Base-by-base conservation (phyloP, 2,888 invertebrate species). In the Pachycephus smyrnensis region DNA sequence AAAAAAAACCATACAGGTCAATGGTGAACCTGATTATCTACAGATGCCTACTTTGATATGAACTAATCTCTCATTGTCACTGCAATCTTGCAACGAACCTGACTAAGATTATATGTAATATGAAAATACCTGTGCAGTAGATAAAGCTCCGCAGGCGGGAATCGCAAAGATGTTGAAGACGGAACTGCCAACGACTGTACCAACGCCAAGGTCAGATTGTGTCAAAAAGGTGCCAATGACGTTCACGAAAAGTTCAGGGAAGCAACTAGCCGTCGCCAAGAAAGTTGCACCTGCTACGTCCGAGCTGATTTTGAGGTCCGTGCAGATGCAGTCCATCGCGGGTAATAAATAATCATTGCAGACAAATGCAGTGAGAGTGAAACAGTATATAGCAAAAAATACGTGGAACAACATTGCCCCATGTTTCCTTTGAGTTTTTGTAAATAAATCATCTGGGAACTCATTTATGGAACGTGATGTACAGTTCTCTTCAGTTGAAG, bases 281-380 rank as follows among this genome's bases (percentile, higher is more conserved):
- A 99, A 98, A 0, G 98, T 99, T 3, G 99, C 99, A 0, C 98
- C 99, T 0, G 98, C 98, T 23, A 99, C 97, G 92, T 99, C 98
- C 93, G 95, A 91, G 33, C 96, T 95, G 86, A 96, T 93, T 86
- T 95, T 94, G 71, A 96, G 91, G 91, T 96, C 95, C 82, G 96
- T 95, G 88, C 98, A 97, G 83, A 98, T 97, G 80, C 95, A 93
- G 91, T 98, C 97, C 15, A 98, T 95, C 15, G 97, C 95, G 0
- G 98, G 97, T 69, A 98, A 94, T 89, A 98, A 97, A 89, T 97
- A 98, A 87, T 96, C 96, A 89, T 98, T 98, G 92, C 98, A 98
- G 6, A 98, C 95, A 74, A 97, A 94, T 0, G 98, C 98, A 75
- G 98, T 93, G 12, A 97, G 92, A 0, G 96, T 94, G 89, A 98